Evolutionary conservation across 2,888 invertebrate species (phyloP), one percentile per base, ranked within the genome.

Genomic region (Dynastes hyllus): DNA sequence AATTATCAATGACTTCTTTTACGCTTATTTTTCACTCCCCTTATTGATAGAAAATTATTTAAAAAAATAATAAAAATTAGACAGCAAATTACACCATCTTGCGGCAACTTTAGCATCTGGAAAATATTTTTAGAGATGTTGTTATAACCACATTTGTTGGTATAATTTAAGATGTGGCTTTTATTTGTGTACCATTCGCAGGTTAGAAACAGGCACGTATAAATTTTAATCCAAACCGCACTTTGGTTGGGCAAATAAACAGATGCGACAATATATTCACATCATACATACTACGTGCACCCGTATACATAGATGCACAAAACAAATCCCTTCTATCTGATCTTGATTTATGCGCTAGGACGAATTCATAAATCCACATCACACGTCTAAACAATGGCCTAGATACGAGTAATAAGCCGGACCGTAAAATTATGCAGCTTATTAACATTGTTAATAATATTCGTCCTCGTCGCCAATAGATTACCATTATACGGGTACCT

Each of bases 381-480:
- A 70, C 58, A 70, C 78, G 78, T 71, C 76, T 63, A 63, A 76
- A 76, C 76, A 76, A 63, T 40, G 65, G n/a, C 53, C 66, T 37
- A 78, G 78, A 78, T 78, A 73, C 78, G 65, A 63, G 63, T 78
- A 78, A 78, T 78, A 78, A 71, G 51, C 71, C 45, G 63, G 5
- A 65, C 13, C 58, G 77, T 53, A 79, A 79, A 79, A 79, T 79
- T 79, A 79, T 79, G 79, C 79, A 77, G 79, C 79, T 79, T 79
- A 79, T 79, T 79, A 79, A 79, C 77, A 79, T 65, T 79, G 79
- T 79, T 79, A 77, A 79, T 77, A 79, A 79, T 79, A 79, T 79
- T 79, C 79, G 73, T 71, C 11, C 37, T 3, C 66, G 32, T 58
- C 37, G 77, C 58, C 79, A 66, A 79, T 79, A 77, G 73, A 77